Percentiles rank a stretch among this genome's conserved stretches.
These are phyloP conservation scores for Catocala sponsa DNA, from an alignment of 2,888 invertebrate genomes.

Conservation along the genomic window DNA sequence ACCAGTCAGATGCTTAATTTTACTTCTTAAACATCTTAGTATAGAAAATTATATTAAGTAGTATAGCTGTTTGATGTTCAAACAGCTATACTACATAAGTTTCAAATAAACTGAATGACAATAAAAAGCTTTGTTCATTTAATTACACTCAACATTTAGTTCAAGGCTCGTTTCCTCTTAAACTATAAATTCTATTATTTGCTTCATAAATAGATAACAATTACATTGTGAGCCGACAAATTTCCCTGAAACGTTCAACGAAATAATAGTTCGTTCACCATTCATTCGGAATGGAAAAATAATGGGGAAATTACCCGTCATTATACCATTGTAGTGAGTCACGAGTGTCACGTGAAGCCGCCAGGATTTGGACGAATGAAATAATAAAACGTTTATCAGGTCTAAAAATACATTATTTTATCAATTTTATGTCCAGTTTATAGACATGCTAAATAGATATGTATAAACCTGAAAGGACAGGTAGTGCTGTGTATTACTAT, in stretches of 20 bases:
- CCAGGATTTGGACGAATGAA: not conserved
- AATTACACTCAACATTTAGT: no score
- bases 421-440: no score
- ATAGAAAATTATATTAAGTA: no score
- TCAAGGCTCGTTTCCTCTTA: not conserved
- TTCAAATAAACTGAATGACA: not conserved
- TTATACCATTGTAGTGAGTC: constrained; percentile 24
- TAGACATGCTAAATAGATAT: no score
- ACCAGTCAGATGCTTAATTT: no score
- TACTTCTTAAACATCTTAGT: no score
- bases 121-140: no score
- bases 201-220: not conserved
- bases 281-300: constrained; percentile 30
- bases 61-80: no score
- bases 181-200: not conserved
- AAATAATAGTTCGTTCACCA: constrained; percentile 7
- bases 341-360: constrained; percentile 4
- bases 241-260: not conserved
- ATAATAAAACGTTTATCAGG: not conserved
- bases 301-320: constrained; percentile 31
- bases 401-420: no score
- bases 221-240: not conserved
- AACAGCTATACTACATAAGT: no score
- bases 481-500: no score
- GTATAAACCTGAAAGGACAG: no score